Evolutionary conservation across 2,113 vertebrate species (phyloP).

Genomic region (Burhinus bistriatus): DNA sequence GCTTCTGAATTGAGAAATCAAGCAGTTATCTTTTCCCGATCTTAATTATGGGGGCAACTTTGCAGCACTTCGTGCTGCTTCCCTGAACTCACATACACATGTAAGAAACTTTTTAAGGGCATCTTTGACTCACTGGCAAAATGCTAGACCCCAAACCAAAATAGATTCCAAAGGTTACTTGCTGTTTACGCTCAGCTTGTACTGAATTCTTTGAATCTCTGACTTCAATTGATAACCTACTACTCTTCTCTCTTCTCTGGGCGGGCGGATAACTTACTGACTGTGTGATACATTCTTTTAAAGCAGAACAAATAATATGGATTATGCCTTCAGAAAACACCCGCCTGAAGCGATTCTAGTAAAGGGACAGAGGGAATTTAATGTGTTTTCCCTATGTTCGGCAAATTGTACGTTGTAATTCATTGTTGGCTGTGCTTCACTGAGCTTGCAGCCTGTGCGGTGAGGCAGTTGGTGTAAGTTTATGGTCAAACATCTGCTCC

Average conservation of each 20-base stretch:
- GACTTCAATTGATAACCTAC: background rate
- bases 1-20: background rate
- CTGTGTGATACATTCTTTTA: background rate
- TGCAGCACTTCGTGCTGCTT: background rate
- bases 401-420: background rate
- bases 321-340: background rate
- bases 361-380: background rate
- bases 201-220: background rate
- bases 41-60: background rate
- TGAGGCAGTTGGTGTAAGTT: fast-evolving
- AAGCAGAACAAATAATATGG: background rate
- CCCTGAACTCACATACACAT: background rate
- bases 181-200: background rate
- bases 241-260: background rate
- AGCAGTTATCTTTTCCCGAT: background rate
- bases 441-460: background rate
- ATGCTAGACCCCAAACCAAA: background rate
- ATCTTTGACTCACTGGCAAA: background rate
- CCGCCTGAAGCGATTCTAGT: background rate
- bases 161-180: background rate
- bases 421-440: background rate
- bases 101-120: background rate
- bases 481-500: background rate
- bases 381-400: fast-evolving
- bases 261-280: background rate